A percentile compares a stretch with the other conserved stretches of the same genome.
These are phyloP conservation scores for Synergus japonicus DNA, from an alignment of 2,888 invertebrate genomes.

Conservation along the genomic window DNA sequence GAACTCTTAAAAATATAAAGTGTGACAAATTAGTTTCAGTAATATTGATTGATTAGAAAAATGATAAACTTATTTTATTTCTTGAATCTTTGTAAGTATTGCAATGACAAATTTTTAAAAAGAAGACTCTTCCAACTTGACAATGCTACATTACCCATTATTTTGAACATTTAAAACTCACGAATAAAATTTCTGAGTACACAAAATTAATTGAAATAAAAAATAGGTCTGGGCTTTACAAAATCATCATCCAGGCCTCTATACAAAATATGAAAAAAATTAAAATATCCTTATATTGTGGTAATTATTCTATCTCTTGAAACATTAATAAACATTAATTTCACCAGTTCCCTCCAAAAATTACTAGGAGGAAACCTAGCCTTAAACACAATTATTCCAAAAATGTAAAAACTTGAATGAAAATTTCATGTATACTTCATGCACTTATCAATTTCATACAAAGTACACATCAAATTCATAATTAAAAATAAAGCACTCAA, in stretches of 20 bases:
- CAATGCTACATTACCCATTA: too few relatives aligned
- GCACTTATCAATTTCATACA: not conserved
- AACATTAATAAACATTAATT: not conserved
- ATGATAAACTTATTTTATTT: too few relatives aligned
- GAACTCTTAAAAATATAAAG: not conserved
- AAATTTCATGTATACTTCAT: not conserved
- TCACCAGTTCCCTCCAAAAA: not conserved
- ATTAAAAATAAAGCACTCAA: not conserved
- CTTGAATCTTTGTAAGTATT: too few relatives aligned
- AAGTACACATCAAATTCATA: not conserved
- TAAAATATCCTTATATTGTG: not conserved
- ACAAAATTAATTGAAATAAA: not conserved
- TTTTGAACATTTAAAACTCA: not conserved
- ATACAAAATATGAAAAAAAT: not conserved
- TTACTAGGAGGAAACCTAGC: not conserved
- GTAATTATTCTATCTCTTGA: not conserved
- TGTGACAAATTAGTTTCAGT: not conserved
- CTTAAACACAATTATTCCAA: not conserved
- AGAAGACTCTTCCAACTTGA: not conserved
- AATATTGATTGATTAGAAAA: not conserved
- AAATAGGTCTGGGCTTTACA: not conserved
- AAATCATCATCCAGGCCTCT: constrained; percentile 3
- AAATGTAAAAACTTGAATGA: not conserved
- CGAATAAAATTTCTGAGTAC: not conserved
- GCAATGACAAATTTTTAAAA: too few relatives aligned